Percentiles rank a stretch among this genome's conserved stretches.
phyloP scores from a whole-genome alignment of 2,797 vertebrate species.

The Aplochiton taeniatus region DNA sequence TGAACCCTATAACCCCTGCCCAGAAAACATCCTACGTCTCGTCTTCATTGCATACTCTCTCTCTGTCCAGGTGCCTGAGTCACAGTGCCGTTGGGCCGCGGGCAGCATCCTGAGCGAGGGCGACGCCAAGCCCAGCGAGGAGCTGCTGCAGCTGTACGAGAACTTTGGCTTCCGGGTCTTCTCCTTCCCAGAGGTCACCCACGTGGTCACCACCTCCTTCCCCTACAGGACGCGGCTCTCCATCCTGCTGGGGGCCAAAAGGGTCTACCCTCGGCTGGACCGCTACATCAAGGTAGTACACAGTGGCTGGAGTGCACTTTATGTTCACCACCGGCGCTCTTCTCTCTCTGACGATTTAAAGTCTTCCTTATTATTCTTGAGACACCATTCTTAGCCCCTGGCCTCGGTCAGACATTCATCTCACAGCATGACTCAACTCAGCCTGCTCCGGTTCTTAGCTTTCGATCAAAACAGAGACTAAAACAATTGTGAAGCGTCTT shows the following conservation, averaged over 20 bases:
- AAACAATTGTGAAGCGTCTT: no score
- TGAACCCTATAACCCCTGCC: no score
- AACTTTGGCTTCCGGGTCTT: constrained; percentile 87
- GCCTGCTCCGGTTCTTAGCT: no score
- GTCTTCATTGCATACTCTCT: background rate
- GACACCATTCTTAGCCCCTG: no score
- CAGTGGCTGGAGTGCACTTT: no score
- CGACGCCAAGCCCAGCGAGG: constrained; percentile 71
- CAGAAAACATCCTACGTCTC: background rate
- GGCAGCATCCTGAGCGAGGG: constrained; percentile 89
- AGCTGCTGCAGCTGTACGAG: constrained; percentile 80
- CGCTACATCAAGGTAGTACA: constrained; percentile 84
- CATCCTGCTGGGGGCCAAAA: constrained; percentile 75
- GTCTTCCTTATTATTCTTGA: background rate
- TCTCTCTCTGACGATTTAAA: background rate
- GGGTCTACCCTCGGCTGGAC: constrained; percentile 83
- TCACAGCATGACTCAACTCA: no score
- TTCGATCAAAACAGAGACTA: no score
- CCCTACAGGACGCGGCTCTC: constrained; percentile 80
- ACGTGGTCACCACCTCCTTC: constrained; percentile 84
- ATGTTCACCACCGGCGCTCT: background rate
- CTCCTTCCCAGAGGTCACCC: constrained; percentile 86
- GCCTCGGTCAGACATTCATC: no score
- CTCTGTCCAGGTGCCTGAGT: constrained; percentile 72
- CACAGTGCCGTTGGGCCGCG: constrained; percentile 82